Percentiles rank a stretch among this genome's conserved stretches.
These are phyloP conservation scores for Archivesica marissinica DNA, from an alignment of 1,140 invertebrate genomes.

Conservation along the genomic window DNA sequence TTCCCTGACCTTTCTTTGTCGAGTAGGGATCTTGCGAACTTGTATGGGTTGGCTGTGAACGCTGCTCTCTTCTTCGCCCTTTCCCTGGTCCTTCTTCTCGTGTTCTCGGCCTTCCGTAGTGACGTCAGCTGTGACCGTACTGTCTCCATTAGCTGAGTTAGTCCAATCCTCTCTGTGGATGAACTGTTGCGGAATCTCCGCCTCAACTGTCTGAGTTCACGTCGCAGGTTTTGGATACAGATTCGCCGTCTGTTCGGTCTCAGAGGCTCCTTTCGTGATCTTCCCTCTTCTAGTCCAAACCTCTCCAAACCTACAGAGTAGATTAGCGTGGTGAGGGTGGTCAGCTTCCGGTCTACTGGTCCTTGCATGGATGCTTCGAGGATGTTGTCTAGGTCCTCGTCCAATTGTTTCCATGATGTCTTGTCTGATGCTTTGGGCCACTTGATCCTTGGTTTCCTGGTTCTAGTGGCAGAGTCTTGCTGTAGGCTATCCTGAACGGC, in stretches of 20 bases:
- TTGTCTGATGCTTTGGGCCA: constrained; percentile 39
- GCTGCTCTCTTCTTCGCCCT: constrained; percentile 22
- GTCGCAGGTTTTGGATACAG: constrained; percentile 4
- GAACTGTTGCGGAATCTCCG: not conserved
- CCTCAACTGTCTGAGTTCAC: constrained; percentile 27
- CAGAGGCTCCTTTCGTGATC: not conserved
- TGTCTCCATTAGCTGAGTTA: constrained; percentile 36
- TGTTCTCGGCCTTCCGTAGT: constrained; percentile 40
- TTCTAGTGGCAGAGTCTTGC: not conserved
- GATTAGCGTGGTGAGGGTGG: constrained; percentile 15
- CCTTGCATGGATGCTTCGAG: constrained; percentile 44
- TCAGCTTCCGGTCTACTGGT: constrained; percentile 27
- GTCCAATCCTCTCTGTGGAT: not conserved
- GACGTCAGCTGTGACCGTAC: constrained; percentile 27
- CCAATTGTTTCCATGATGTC: constrained; percentile 24
- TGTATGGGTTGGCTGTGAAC: constrained; percentile 50
- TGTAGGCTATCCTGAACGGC: constrained; percentile 33
- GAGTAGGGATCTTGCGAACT: constrained; percentile 26
- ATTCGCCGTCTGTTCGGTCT: not conserved
- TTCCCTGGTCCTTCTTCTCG: constrained; percentile 13
- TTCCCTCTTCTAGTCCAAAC: constrained; percentile 4
- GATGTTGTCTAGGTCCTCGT: constrained; percentile 37
- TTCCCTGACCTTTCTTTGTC: constrained; percentile 28
- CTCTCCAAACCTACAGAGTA: constrained; percentile 21
- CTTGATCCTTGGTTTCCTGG: constrained; percentile 28